A percentile compares a stretch with the other conserved stretches of the same genome.
Conservation (phyloP, 2,113 vertebrate genomes). For the Equus quagga region DNA sequence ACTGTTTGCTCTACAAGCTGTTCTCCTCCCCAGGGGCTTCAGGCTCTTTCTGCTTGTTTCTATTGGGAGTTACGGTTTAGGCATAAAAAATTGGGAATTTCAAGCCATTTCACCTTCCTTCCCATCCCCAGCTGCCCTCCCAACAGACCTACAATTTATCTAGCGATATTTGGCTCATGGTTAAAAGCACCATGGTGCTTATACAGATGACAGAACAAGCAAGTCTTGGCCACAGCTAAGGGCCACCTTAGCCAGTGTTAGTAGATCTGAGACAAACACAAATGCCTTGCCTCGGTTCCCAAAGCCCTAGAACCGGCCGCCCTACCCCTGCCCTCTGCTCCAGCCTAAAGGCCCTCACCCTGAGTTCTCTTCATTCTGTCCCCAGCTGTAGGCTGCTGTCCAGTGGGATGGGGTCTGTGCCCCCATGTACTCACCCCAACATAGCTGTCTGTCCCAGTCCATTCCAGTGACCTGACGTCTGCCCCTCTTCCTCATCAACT, state of each 20-base stretch:
- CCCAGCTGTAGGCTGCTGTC: neutral
- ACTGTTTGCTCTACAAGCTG: neutral
- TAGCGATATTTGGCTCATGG: neutral
- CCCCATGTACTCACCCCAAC: neutral
- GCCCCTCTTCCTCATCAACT: neutral
- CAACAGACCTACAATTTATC: neutral
- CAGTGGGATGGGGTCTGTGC: neutral
- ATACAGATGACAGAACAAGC: neutral
- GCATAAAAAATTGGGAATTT: neutral
- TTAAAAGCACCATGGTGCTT: neutral
- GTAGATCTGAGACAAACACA: neutral
- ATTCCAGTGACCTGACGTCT: neutral
- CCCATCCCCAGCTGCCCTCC: neutral
- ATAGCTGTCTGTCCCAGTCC: neutral
- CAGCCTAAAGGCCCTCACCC: neutral
- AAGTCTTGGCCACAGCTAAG: neutral
- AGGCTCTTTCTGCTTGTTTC: constrained; percentile 10
- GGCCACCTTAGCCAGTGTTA: neutral
- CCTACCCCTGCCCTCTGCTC: neutral
- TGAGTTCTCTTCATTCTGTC: neutral
- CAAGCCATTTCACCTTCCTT: neutral
- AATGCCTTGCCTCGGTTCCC: neutral
- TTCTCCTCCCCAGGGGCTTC: neutral
- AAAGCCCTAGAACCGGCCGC: neutral
- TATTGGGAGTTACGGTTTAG: neutral